Evolutionary conservation across 37 sponge, comb jelly and placozoan genomes (phyloP).

Genomic region (Beroe ovata): DNA sequence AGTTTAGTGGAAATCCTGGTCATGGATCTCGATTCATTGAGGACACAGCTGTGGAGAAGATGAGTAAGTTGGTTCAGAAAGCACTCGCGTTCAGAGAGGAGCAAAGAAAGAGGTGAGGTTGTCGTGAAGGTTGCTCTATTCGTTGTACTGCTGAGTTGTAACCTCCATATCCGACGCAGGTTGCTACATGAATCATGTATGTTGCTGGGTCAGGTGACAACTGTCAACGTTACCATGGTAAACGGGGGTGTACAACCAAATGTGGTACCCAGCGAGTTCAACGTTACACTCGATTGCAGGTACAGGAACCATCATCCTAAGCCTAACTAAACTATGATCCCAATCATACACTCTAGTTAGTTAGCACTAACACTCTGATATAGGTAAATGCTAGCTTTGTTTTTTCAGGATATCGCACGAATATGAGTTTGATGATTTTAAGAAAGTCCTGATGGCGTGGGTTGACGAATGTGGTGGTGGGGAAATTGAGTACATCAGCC

Average conservation of each 20-base stretch:
- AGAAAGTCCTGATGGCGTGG: constrained; percentile 70
- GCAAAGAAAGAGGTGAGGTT: constrained; percentile 71
- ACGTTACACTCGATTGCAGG: constrained; percentile 66
- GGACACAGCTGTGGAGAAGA: constrained; percentile 77
- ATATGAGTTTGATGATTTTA: constrained; percentile 68
- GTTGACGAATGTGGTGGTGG: constrained; percentile 73
- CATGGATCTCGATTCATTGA: constrained; percentile 84
- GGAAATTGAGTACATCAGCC: constrained; percentile 8
- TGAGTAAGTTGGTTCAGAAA: constrained; percentile 28
- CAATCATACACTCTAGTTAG: no score
- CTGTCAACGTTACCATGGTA: constrained; percentile 75
- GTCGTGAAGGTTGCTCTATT: no score
- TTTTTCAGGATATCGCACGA: neutral
- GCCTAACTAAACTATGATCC: no score
- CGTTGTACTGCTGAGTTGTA: no score
- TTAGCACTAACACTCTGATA: no score
- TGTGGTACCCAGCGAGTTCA: constrained; percentile 76
- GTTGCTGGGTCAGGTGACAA: constrained; percentile 77
- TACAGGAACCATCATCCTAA: no score
- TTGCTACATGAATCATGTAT: constrained; percentile 70
- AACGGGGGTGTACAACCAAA: constrained; percentile 78
- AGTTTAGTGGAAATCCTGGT: constrained; percentile 78
- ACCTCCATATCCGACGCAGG: no score
- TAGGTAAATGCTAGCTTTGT: no score
- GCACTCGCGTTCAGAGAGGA: constrained; percentile 69